A percentile compares a stretch with the other conserved stretches of the same genome.
These are phyloP conservation scores for Platycheirus albimanus DNA, from an alignment of 2,888 invertebrate genomes.

Conservation along the genomic window DNA sequence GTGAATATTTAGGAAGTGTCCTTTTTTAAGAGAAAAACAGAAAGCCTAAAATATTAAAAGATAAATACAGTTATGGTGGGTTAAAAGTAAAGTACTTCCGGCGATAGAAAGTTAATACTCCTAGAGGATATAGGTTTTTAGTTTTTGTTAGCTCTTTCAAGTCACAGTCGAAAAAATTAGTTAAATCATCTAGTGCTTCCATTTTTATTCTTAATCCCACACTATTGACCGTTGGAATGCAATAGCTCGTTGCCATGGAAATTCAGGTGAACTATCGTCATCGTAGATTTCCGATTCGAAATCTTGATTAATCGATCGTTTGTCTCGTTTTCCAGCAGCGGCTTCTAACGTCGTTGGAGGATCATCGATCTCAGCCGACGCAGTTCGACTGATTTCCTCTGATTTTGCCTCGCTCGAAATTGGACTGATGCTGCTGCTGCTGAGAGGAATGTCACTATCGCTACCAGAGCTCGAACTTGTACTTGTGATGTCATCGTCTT, in stretches of 20 bases:
- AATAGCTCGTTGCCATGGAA: conserved; percentile 91
- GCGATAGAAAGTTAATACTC: conserved; percentile 56
- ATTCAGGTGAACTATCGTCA: conserved; percentile 85
- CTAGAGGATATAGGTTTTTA: conserved; percentile 51
- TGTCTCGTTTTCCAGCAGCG: conserved; percentile 74
- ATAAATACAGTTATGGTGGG: conserved; percentile 16
- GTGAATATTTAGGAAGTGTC: not conserved
- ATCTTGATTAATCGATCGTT: conserved; percentile 78
- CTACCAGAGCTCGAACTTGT: conserved; percentile 54
- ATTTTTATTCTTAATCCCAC: conserved; percentile 85
- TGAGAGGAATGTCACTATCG: conserved; percentile 61
- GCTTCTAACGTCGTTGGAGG: conserved; percentile 64
- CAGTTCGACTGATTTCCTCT: conserved; percentile 65
- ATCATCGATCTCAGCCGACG: conserved; percentile 47
- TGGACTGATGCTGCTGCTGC: conserved; percentile 57
- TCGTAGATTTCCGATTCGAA: conserved; percentile 74
- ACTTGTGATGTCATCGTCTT: conserved; percentile 70
- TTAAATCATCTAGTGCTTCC: conserved; percentile 1
- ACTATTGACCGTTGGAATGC: conserved; percentile 87
- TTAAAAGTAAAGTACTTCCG: conserved; percentile 23
- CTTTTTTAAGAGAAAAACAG: not conserved
- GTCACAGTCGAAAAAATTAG: conserved; percentile 53
- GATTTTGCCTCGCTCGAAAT: conserved; percentile 47
- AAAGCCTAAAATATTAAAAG: not conserved
- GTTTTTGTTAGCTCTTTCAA: conserved; percentile 38